Percentiles rank a stretch among this genome's conserved stretches.
Evolutionary conservation across 2,797 vertebrate genomes (phyloP).

Genomic region (Microtus agrestis): DNA sequence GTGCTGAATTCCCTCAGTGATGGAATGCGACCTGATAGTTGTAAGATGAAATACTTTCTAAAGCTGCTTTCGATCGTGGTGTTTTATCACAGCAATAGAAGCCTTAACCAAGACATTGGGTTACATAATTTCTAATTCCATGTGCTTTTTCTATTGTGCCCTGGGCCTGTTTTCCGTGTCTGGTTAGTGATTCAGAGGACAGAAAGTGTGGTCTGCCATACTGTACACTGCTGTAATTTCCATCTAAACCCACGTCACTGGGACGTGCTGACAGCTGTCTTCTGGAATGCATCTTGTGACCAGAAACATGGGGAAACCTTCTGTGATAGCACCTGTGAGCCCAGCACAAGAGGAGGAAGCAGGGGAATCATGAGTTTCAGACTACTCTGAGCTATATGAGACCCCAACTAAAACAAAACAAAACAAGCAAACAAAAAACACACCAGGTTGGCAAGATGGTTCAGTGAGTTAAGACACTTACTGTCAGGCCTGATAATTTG

Average conservation of each 20-base stretch:
- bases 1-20: background rate
- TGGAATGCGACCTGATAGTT: background rate
- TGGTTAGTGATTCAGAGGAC: constrained; percentile 25
- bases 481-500: background rate
- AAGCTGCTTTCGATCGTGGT: background rate
- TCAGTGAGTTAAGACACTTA: background rate
- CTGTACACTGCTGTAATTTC: background rate
- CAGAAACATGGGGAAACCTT: background rate
- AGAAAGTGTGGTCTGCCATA: background rate
- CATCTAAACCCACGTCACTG: background rate
- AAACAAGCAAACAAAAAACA: background rate
- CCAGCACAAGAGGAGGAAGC: background rate
- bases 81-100: background rate
- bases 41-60: too few species aligned
- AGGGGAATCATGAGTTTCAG: background rate
- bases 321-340: background rate
- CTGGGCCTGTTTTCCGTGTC: background rate
- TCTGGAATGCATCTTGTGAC: constrained; percentile 1
- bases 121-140: background rate
- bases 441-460: background rate
- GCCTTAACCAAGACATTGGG: background rate
- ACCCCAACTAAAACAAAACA: background rate
- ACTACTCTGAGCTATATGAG: background rate
- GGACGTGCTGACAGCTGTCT: background rate
- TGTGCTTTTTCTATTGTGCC: background rate